Percentiles rank a stretch among this genome's conserved stretches.
phyloP scores from a whole-genome alignment of 2,797 vertebrate genomes.

The Lophius americanus region DNA sequence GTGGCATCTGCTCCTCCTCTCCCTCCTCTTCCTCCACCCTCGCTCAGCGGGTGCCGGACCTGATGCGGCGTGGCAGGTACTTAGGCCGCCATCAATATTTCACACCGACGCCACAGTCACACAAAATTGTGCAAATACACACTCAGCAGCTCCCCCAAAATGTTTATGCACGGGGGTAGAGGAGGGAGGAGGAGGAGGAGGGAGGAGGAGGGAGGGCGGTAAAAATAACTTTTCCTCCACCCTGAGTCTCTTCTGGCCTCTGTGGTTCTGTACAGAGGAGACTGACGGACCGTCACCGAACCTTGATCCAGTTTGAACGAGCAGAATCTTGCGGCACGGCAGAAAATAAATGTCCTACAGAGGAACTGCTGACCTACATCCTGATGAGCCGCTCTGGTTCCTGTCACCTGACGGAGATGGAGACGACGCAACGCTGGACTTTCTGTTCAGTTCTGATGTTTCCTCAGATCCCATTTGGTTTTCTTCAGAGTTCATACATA shows the following conservation, averaged over 20 bases:
- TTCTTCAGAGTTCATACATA: too few species aligned
- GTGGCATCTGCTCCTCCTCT: slow-evolving; percentile 77
- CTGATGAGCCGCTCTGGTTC: too few species aligned
- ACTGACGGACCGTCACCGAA: slow-evolving; percentile 49
- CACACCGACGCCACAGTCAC: slow-evolving; percentile 61
- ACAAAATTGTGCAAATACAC: slow-evolving; percentile 36
- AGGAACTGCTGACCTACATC: too few species aligned
- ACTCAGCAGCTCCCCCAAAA: slow-evolving; percentile 54
- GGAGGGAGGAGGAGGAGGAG: slow-evolving; percentile 33
- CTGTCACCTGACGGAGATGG: too few species aligned
- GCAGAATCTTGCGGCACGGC: too few species aligned
- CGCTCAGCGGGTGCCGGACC: slow-evolving; percentile 62
- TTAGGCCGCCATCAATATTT: slow-evolving; percentile 86
- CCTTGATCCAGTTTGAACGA: slow-evolving; percentile 46
- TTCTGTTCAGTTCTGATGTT: too few species aligned
- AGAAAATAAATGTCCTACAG: too few species aligned
- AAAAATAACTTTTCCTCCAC: slow-evolving; percentile 68
- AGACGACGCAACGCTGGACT: too few species aligned
- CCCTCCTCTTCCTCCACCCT: slow-evolving; percentile 19
- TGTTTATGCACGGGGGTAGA: slow-evolving; percentile 57
- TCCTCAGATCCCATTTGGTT: too few species aligned
- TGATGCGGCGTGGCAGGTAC: slow-evolving; percentile 85
- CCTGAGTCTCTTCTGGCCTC: slow-evolving; percentile 28
- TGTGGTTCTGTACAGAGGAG: slow-evolving; percentile 41
- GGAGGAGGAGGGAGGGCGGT: slow-evolving; percentile 37